Evolutionary conservation across 1,140 invertebrate genomes (phyloP), one percentile per base, ranked within the genome.

Genomic region (Aporrectodea caliginosa): DNA sequence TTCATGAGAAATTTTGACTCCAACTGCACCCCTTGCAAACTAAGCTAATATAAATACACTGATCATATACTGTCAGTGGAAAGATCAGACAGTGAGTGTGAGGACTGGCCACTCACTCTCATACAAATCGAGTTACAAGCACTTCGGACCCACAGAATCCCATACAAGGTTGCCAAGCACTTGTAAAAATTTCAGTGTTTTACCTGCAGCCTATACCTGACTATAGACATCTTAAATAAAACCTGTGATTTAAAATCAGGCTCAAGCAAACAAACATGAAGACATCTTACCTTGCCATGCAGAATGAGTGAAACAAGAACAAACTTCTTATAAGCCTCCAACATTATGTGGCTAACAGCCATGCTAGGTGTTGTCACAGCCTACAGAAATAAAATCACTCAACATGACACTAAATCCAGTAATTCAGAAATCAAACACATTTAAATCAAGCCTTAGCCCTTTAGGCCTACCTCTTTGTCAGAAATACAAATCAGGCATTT

Each of bases 301-400:
- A 96, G 88, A 84, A 98, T 95, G 32, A 98, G 90, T 35, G 94
- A 95, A 34, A 98, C 92, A 73, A 98, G 90, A 83, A 97, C 93
- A 85, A 94, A 98, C 88, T 98, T 98, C 89, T 98, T 98, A 85
- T 98, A 98, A 16, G 95, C 93, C 89, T 98, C 96, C 32, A 98
- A 88, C 95, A 98, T 97, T 80, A 98, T 96, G 86, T 97, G 94
- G 81, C 95, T 97, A 30, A 98, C 93, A 35, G 95, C 95, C 88
- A 94, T 92, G 77, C 95, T 94, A 0, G 96, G 95, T 29, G 95
- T 96, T 16, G 95, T 96, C 72, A 98, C 92, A 80, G 93, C 95
- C 71, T 89, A 82, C 1, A 82, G 78, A 43, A 79, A 29, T 76
- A 29, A n/a, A n/a, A n/a, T n/a, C n/a, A n/a, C n/a, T n/a, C n/a